Percentiles rank a stretch among this genome's conserved stretches.
Conservation (phyloP, 2,797 vertebrate genomes). For the Pterois miles region DNA sequence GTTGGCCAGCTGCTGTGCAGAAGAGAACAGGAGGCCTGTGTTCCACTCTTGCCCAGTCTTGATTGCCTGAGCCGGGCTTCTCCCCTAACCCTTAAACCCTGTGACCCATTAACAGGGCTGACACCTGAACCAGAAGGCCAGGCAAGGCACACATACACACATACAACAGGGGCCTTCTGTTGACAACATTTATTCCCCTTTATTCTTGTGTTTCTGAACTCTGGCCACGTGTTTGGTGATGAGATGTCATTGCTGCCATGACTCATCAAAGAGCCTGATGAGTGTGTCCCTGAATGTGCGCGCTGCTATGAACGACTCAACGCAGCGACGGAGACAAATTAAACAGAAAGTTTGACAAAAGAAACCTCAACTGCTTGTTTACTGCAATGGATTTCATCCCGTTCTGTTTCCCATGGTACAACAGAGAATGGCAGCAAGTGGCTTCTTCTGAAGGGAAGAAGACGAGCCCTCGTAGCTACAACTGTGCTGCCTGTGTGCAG, state of each 20-base stretch:
- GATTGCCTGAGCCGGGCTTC: constrained; percentile 29
- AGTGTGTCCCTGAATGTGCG: constrained; percentile 20
- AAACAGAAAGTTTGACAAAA: constrained; percentile 7
- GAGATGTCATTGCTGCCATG: background rate
- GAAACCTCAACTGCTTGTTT: background rate
- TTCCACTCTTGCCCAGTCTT: constrained; percentile 17
- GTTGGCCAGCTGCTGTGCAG: constrained; percentile 48
- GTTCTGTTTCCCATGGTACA: background rate
- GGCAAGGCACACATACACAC: constrained; percentile 1
- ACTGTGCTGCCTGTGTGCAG: background rate
- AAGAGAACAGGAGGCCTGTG: constrained; percentile 46
- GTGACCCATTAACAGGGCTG: constrained; percentile 28
- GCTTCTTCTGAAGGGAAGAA: background rate
- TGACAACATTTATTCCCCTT: background rate
- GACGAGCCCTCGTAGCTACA: background rate
- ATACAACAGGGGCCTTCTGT: background rate
- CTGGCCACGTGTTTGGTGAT: background rate
- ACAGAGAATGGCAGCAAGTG: background rate
- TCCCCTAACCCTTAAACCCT: constrained; percentile 21
- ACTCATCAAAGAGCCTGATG: constrained; percentile 19
- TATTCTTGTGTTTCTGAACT: background rate
- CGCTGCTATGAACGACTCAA: constrained; percentile 14
- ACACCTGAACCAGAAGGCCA: constrained; percentile 31
- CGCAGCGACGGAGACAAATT: constrained; percentile 23
- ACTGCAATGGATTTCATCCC: background rate